A percentile compares a stretch with the other conserved stretches of the same genome.
Evolutionary conservation across 2,797 vertebrate genomes (phyloP).

Genomic region (Otolemur crassicaudatus): DNA sequence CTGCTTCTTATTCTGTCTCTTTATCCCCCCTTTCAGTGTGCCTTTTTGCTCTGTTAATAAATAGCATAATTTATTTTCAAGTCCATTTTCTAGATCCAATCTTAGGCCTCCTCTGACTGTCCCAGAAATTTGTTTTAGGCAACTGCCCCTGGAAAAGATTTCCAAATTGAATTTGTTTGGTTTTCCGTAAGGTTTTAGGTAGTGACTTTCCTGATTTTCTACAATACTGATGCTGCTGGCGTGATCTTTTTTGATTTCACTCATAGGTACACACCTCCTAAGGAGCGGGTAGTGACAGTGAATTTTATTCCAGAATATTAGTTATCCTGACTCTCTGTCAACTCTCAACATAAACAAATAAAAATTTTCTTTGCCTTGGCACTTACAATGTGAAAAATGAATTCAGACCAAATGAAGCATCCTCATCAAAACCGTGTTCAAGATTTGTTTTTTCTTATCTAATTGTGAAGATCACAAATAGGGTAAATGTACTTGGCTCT

Average conservation of each 20-base stretch:
- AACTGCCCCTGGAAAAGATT: background rate
- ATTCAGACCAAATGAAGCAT: background rate
- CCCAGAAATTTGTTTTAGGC: slow-evolving; percentile 49
- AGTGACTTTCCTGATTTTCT: background rate
- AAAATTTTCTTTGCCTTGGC: background rate
- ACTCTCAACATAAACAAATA: background rate
- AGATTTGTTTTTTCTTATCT: background rate
- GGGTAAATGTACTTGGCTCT: slow-evolving; percentile 37
- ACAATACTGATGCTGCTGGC: background rate
- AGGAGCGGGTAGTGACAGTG: background rate
- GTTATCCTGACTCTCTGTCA: background rate
- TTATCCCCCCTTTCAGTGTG: slow-evolving; percentile 5
- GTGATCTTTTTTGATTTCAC: background rate
- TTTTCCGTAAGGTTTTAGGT: background rate
- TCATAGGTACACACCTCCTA: background rate
- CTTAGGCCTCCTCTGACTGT: background rate
- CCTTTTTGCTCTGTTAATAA: slow-evolving; percentile 39
- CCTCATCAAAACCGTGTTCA: background rate
- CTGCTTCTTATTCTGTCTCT: slow-evolving; percentile 19
- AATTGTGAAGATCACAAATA: slow-evolving; percentile 33
- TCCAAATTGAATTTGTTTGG: slow-evolving; percentile 39
- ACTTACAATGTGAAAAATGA: background rate
- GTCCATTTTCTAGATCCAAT: slow-evolving; percentile 40
- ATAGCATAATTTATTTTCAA: slow-evolving; percentile 27
- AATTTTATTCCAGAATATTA: slow-evolving; percentile 40